These are phyloP conservation scores for Chydorus sphaericus DNA, from an alignment of 2,888 invertebrate species.

Conservation along the genomic window DNA sequence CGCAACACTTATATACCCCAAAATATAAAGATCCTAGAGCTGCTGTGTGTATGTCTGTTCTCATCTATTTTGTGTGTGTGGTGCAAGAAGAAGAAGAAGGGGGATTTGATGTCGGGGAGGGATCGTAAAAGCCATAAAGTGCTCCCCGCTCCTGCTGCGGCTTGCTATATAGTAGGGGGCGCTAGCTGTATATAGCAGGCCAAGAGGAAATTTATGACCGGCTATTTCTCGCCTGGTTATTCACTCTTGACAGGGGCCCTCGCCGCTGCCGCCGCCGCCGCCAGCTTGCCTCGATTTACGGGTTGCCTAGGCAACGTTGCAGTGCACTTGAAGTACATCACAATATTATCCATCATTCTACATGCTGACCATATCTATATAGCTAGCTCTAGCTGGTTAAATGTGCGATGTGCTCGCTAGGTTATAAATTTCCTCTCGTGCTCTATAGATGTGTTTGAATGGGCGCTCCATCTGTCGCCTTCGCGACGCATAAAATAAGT, in stretches of 20 bases:
- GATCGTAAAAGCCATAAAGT: conserved; percentile 6
- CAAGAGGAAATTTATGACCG: conserved; percentile 14
- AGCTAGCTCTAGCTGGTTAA: too few relatives aligned
- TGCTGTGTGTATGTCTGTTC: too few relatives aligned
- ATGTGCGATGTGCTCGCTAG: neutral
- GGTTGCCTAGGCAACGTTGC: too few relatives aligned
- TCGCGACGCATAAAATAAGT: neutral
- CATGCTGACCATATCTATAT: too few relatives aligned
- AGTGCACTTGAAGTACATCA: too few relatives aligned
- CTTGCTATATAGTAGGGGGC: neutral
- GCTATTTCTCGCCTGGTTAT: conserved; percentile 16
- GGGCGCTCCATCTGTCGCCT: conserved; percentile 5
- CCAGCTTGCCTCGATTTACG: neutral
- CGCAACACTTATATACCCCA: too few relatives aligned
- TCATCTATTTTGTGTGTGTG: too few relatives aligned
- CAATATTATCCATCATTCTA: too few relatives aligned
- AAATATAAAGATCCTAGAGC: too few relatives aligned
- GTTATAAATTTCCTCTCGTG: neutral
- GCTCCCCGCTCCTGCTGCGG: neutral
- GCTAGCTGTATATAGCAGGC: neutral
- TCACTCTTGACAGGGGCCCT: conserved; percentile 14
- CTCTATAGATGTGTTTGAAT: neutral
- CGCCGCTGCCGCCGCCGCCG: conserved; percentile 6
- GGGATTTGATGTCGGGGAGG: neutral
- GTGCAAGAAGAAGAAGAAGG: neutral